phyloP scores from a whole-genome alignment of 2,888 invertebrate genomes.

The Priapulus caudatus region DNA sequence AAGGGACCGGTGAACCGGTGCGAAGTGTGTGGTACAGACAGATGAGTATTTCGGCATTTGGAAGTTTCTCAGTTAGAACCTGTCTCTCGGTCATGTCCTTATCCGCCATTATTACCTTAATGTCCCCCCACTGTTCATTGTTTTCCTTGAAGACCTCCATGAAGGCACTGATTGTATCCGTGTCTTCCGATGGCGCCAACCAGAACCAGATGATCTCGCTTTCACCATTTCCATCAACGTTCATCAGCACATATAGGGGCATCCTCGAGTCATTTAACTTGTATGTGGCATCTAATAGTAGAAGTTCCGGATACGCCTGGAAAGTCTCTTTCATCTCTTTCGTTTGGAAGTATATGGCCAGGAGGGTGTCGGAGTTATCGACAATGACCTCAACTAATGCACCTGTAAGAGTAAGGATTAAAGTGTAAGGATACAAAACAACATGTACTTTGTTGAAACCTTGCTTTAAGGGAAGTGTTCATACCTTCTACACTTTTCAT shows the following conservation, averaged over 20 bases:
- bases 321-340: conserved; percentile 13
- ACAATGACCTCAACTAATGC: too few species aligned
- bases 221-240: too few species aligned
- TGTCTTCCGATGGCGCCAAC: conserved; percentile 15
- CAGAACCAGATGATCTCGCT: conserved; percentile 16
- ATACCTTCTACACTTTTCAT: too few species aligned
- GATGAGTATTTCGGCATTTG: too few species aligned
- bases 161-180: conserved; percentile 12
- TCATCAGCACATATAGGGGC: conserved; percentile 18
- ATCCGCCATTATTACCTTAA: conserved; percentile 16
- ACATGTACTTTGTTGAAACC: too few species aligned
- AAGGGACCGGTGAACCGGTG: too few species aligned
- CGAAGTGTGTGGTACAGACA: too few species aligned
- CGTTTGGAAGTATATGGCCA: conserved; percentile 15
- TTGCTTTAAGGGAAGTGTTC: too few species aligned
- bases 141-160: conserved; percentile 15
- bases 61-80: conserved; percentile 14
- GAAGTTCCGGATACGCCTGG: conserved; percentile 13
- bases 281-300: conserved; percentile 17
- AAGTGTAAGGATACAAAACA: too few species aligned
- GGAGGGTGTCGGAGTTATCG: too few species aligned
- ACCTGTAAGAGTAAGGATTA: too few species aligned
- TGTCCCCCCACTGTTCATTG: conserved; percentile 6
- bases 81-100: conserved; percentile 19
- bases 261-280: conserved; percentile 16